Percentiles rank a stretch among this genome's conserved stretches.
phyloP scores from a whole-genome alignment of 2,113 vertebrate species.

The Thryonomys swinderianus region DNA sequence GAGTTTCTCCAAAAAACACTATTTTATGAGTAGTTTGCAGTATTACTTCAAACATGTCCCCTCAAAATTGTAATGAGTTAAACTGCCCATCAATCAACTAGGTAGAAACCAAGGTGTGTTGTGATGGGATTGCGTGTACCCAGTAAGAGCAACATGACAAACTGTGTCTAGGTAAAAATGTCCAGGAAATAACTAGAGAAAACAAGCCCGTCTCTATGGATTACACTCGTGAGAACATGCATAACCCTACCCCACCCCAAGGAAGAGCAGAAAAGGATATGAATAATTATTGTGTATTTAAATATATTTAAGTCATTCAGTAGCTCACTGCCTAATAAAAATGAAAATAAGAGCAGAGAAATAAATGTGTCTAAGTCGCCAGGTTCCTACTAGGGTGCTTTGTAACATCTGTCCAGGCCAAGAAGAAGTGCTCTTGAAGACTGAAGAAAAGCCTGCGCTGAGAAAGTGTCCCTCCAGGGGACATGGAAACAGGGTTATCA shows the following conservation, averaged over 20 bases:
- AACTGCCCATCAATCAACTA: neutral
- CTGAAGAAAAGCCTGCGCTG: neutral
- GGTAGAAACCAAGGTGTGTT: neutral
- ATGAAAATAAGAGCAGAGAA: neutral
- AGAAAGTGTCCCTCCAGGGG: neutral
- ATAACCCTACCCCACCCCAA: neutral
- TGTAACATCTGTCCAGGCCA: neutral
- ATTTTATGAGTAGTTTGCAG: neutral
- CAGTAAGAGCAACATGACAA: neutral
- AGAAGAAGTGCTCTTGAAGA: neutral
- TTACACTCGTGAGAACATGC: neutral
- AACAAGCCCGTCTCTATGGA: neutral
- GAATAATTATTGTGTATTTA: neutral
- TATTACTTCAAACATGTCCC: neutral
- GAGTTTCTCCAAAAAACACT: neutral
- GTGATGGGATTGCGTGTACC: neutral
- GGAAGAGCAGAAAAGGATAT: neutral
- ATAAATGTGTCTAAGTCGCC: neutral
- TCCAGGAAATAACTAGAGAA: neutral
- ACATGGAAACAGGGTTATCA: neutral
- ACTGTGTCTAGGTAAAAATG: neutral
- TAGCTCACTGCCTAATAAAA: neutral
- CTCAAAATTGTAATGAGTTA: neutral
- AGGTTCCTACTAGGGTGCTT: neutral
- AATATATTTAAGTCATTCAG: conserved; percentile 1